These are phyloP conservation scores for Rosalia funebris DNA, from an alignment of 2,888 invertebrate genomes.

Conservation along the genomic window DNA sequence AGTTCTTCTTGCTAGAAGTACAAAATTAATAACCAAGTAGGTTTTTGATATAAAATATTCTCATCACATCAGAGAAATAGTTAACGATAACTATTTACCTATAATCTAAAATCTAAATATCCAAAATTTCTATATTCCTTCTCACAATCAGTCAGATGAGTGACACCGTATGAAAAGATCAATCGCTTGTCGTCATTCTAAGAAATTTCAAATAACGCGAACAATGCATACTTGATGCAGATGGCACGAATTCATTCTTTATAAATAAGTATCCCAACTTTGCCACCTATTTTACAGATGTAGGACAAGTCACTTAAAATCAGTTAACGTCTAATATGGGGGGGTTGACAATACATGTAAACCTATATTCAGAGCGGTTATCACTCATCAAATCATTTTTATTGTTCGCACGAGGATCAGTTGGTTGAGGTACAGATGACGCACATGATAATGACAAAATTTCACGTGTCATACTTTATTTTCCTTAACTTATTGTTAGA, in stretches of 20 bases:
- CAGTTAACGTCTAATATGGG: slow-evolving; percentile 20
- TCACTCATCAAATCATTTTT: slow-evolving; percentile 7
- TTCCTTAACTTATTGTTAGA: no score
- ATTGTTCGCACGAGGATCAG: neutral
- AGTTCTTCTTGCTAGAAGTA: no score
- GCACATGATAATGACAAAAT: neutral
- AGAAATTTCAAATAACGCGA: neutral
- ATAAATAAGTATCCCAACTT: neutral
- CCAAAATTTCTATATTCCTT: no score
- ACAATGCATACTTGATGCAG: slow-evolving; percentile 1
- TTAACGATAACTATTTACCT: no score
- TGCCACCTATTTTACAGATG: slow-evolving; percentile 4
- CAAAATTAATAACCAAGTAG: no score
- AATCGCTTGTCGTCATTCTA: no score
- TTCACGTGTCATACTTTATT: slow-evolving; percentile 5
- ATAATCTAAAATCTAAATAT: no score
- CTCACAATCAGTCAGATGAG: no score
- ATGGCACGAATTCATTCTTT: slow-evolving; percentile 14
- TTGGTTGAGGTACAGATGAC: neutral
- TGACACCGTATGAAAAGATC: no score
- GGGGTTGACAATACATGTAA: slow-evolving; percentile 14
- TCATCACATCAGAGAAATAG: no score
- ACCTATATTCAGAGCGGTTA: slow-evolving; percentile 16
- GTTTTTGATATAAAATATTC: no score
- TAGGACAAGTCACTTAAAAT: slow-evolving; percentile 20